Conservation (phyloP, 2,797 vertebrate genomes). For the Bradypodion pumilum region DNA sequence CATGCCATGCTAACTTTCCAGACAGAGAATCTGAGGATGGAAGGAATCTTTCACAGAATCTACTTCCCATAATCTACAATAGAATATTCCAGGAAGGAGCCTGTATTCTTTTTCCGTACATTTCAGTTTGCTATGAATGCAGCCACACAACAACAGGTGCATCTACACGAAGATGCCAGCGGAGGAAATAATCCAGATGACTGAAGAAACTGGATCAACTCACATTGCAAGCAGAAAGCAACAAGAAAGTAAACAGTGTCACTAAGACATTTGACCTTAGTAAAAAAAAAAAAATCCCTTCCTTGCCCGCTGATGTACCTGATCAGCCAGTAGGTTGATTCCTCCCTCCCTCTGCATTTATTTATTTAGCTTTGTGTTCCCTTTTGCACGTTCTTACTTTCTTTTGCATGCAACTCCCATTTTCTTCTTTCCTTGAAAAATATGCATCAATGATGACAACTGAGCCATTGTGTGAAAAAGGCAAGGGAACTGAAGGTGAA, state of each 20-base stretch:
- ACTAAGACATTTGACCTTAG: background rate
- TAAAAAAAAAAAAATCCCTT: no score
- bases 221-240: background rate
- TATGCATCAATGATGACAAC: background rate
- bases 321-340: no score
- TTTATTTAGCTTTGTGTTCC: background rate
- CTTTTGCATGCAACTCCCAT: background rate
- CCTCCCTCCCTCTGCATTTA: no score
- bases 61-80: background rate
- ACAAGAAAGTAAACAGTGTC: background rate
- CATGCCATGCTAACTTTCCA: background rate
- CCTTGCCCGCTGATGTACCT: background rate
- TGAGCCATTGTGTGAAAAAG: background rate
- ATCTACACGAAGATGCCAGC: background rate
- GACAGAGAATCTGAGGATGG: background rate
- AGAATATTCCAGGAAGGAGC: background rate
- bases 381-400: background rate
- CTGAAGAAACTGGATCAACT: background rate
- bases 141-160: constrained; percentile 10
- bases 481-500: background rate
- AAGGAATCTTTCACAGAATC: background rate
- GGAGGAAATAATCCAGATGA: constrained; percentile 9
- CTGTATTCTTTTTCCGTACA: background rate
- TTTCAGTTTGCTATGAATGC: background rate
- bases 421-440: background rate